Evolutionary conservation across 2,888 invertebrate genomes (phyloP).

Genomic region (Lomographa bimaculata): DNA sequence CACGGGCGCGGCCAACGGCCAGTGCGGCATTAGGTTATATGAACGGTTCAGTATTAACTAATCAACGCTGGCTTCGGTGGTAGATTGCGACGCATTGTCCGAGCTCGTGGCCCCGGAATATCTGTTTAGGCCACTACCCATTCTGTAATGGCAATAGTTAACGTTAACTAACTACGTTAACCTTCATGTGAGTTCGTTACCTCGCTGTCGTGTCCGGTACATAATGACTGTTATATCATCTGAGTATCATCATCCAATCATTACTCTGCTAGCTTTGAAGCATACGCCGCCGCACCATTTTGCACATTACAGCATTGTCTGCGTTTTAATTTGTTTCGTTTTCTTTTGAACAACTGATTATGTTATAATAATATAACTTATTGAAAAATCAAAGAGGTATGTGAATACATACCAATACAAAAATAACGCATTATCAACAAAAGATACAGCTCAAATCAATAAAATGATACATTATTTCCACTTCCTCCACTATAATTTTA

Average conservation of each 20-base stretch:
- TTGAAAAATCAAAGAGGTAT: too few species aligned
- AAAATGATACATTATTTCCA: slow-evolving; percentile 77
- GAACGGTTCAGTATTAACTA: slow-evolving; percentile 78
- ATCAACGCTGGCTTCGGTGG: slow-evolving; percentile 78
- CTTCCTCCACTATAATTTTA: slow-evolving; percentile 71
- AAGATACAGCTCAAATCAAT: slow-evolving; percentile 77
- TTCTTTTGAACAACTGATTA: too few species aligned
- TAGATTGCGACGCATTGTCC: slow-evolving; percentile 80
- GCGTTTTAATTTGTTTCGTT: not conserved
- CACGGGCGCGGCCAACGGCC: slow-evolving; percentile 34
- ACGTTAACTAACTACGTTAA: slow-evolving; percentile 65
- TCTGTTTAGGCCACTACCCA: slow-evolving; percentile 81
- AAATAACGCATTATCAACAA: slow-evolving; percentile 62
- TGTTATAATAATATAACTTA: too few species aligned
- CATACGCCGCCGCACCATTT: slow-evolving; percentile 16
- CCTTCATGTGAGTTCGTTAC: slow-evolving; percentile 58
- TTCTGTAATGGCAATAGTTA: slow-evolving; percentile 74
- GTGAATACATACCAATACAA: slow-evolving; percentile 60
- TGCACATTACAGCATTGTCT: slow-evolving; percentile 11
- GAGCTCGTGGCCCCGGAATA: slow-evolving; percentile 78
- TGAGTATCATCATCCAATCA: slow-evolving; percentile 30
- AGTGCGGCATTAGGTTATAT: slow-evolving; percentile 70
- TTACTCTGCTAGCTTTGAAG: slow-evolving; percentile 18
- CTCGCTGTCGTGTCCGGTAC: slow-evolving; percentile 49
- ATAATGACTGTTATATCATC: slow-evolving; percentile 26